A percentile compares a stretch with the other conserved stretches of the same genome.
Evolutionary conservation across 2,113 vertebrate species (phyloP).

Genomic region (Mus spicilegus): DNA sequence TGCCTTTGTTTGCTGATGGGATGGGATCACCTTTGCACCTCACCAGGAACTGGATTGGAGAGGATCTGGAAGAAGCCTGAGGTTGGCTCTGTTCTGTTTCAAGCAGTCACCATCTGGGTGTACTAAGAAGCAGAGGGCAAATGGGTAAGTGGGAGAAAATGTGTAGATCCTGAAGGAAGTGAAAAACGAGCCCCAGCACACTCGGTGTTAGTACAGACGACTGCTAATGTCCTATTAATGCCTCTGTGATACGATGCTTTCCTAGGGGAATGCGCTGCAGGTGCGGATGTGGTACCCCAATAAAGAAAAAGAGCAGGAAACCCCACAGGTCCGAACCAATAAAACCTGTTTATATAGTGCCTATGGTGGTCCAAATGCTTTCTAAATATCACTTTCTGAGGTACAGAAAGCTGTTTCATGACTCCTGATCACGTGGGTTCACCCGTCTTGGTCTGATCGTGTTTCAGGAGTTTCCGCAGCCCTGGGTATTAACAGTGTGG

Average conservation of each 20-base stretch:
- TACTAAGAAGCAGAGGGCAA: not conserved
- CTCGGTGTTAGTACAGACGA: not conserved
- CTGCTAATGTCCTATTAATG: not conserved
- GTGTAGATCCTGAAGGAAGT: not conserved
- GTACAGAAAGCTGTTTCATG: not conserved
- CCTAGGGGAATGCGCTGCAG: not conserved
- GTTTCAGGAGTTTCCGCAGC: not conserved
- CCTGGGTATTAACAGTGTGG: not conserved
- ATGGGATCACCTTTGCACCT: not conserved
- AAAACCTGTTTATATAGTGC: not conserved
- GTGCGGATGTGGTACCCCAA: not conserved
- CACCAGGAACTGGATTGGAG: not conserved
- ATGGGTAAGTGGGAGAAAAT: not conserved
- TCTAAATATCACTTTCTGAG: constrained; percentile 22
- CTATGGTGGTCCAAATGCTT: not conserved
- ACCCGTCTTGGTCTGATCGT: not conserved
- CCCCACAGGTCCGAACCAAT: not conserved
- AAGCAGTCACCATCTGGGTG: not conserved
- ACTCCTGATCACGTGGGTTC: not conserved
- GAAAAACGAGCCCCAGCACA: not conserved
- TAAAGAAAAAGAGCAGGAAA: not conserved
- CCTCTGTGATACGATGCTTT: too few species aligned
- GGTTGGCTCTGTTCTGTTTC: not conserved
- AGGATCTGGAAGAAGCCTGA: not conserved
- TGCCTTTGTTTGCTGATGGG: not conserved